Evolutionary conservation across 2,888 invertebrate genomes (phyloP).

Genomic region (Cloeon dipterum): DNA sequence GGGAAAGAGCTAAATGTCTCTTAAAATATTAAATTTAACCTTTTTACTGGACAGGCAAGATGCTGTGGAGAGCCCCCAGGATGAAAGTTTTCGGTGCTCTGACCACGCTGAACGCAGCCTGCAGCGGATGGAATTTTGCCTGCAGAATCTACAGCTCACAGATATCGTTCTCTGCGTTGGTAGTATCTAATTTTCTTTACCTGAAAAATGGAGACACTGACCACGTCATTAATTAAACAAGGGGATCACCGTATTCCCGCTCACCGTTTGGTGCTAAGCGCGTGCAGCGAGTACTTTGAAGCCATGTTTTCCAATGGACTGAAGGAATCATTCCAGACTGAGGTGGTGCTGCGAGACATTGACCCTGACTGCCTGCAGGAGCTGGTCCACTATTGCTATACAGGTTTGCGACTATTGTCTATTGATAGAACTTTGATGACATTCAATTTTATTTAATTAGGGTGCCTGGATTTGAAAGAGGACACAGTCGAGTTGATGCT

Average conservation of each 20-base stretch:
- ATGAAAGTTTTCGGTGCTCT: constrained; percentile 51
- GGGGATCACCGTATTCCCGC: constrained; percentile 41
- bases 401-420: constrained; percentile 28
- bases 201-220: constrained; percentile 12
- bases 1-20: too few relatives aligned
- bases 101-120: constrained; percentile 66
- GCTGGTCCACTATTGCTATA: constrained; percentile 77
- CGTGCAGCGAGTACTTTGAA: constrained; percentile 84
- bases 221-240: not conserved
- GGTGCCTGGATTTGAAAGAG: constrained; percentile 56
- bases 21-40: too few relatives aligned
- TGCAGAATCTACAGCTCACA: constrained; percentile 59
- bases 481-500: constrained; percentile 77
- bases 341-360: constrained; percentile 64
- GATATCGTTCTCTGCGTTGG: constrained; percentile 73
- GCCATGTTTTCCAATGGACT: constrained; percentile 87
- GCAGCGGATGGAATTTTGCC: constrained; percentile 59
- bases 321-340: constrained; percentile 57
- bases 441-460: constrained; percentile 13
- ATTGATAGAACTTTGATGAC: not conserved
- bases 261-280: constrained; percentile 71
- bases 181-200: too few relatives aligned
- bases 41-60: too few relatives aligned
- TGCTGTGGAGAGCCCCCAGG: constrained; percentile 22
- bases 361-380: constrained; percentile 67